These are phyloP conservation scores for Bradypodion pumilum DNA, from an alignment of 2,797 vertebrate species.

Conservation along the genomic window DNA sequence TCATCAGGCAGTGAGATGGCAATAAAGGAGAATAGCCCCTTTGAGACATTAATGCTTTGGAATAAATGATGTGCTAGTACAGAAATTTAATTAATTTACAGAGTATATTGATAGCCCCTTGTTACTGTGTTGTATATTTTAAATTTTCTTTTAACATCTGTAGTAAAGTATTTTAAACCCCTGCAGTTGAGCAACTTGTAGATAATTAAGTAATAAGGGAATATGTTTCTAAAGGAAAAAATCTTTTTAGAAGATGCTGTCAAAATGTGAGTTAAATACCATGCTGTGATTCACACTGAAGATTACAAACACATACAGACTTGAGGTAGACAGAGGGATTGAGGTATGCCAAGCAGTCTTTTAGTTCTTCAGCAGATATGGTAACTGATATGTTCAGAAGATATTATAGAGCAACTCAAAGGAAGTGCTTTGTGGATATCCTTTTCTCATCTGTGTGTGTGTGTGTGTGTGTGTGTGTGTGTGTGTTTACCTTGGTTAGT, in stretches of 20 bases:
- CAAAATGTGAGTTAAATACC: constrained; percentile 68
- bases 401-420: too few relatives aligned
- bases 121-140: constrained; percentile 96
- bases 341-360: not conserved
- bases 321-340: constrained; percentile 11
- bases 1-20: constrained; percentile 96
- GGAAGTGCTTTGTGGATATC: too few relatives aligned
- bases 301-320: constrained; percentile 15
- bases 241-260: constrained; percentile 72
- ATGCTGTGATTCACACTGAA: constrained; percentile 63
- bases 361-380: too few relatives aligned
- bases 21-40: constrained; percentile 98
- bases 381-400: too few relatives aligned
- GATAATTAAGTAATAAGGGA: constrained; percentile 85
- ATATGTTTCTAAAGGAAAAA: constrained; percentile 78
- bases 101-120: constrained; percentile 99
- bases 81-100: constrained; percentile 99
- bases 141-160: constrained; percentile 97
- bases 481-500: too few relatives aligned
- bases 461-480: too few relatives aligned
- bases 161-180: constrained; percentile 87
- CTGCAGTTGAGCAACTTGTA: constrained; percentile 83
- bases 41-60: constrained; percentile 92
- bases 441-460: too few relatives aligned
- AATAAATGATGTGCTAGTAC: constrained; percentile 99